These are phyloP conservation scores for Pimpla rufipes DNA, from an alignment of 2,888 invertebrate genomes.

Conservation along the genomic window DNA sequence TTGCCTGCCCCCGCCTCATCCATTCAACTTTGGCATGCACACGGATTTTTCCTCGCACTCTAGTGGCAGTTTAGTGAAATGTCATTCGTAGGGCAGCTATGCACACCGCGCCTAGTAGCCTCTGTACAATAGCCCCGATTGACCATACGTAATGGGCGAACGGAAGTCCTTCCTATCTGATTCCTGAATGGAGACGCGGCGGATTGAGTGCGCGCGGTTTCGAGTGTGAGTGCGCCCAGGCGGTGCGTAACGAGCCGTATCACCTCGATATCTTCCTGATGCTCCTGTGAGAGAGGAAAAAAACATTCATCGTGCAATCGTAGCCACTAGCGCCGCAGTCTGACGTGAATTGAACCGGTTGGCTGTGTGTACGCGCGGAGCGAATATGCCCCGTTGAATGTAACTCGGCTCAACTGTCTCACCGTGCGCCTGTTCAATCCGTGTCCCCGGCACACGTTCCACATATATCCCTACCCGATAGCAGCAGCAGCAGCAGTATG, in stretches of 20 bases:
- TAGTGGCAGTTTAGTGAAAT: conserved; percentile 5
- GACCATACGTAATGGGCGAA: conserved; percentile 76
- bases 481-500: conserved; percentile 68
- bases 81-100: conserved; percentile 16
- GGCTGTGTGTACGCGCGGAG: conserved; percentile 23
- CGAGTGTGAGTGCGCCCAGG: conserved; percentile 47
- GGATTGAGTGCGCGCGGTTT: conserved; percentile 58
- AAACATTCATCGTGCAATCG: conserved; percentile 9
- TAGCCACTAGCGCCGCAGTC: conserved; percentile 12
- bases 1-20: neutral
- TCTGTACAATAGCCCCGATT: conserved; percentile 75
- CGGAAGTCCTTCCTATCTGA: conserved; percentile 81
- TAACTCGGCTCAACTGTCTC: conserved; percentile 58
- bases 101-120: conserved; percentile 51
- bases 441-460: conserved; percentile 41
- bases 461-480: conserved; percentile 51
- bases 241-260: conserved; percentile 76
- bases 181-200: conserved; percentile 75
- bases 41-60: neutral
- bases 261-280: conserved; percentile 52
- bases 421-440: conserved; percentile 55
- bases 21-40: neutral
- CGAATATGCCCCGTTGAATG: conserved; percentile 43
- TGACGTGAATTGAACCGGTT: conserved; percentile 38
- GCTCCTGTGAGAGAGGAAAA: conserved; percentile 16